Percentiles rank a stretch among this genome's conserved stretches.
Conservation (phyloP, 1,140 invertebrate genomes). For the Bilobella aurantiaca region DNA sequence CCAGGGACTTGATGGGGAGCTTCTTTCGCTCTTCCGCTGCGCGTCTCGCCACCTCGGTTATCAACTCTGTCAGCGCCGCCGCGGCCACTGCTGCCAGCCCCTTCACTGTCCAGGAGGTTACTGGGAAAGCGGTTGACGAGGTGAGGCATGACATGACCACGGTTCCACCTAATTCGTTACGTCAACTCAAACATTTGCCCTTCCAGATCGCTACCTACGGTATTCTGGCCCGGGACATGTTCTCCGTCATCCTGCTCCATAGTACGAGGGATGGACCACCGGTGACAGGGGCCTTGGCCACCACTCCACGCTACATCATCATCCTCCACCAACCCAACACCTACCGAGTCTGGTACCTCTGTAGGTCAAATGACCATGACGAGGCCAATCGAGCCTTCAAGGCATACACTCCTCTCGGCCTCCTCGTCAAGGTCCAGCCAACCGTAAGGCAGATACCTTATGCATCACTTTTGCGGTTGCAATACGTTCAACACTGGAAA, state of each 20-base stretch:
- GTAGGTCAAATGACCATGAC: background rate
- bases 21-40: no score
- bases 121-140: background rate
- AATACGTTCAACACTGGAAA: no score
- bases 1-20: no score
- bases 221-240: background rate
- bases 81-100: no score
- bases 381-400: slow-evolving; percentile 13
- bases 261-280: slow-evolving; percentile 25
- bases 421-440: background rate
- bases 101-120: background rate
- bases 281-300: background rate
- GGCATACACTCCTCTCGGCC: slow-evolving; percentile 15
- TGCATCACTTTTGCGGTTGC: background rate
- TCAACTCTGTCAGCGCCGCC: no score
- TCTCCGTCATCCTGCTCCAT: slow-evolving; percentile 20
- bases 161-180: background rate
- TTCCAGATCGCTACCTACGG: slow-evolving; percentile 19
- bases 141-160: background rate
- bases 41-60: no score
- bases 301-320: slow-evolving; percentile 14
- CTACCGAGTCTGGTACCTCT: slow-evolving; percentile 23
- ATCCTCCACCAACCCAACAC: slow-evolving; percentile 22
- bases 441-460: no score
- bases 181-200: background rate